phyloP scores from a whole-genome alignment of 2,888 invertebrate species.

The Leptinotarsa haldemani region DNA sequence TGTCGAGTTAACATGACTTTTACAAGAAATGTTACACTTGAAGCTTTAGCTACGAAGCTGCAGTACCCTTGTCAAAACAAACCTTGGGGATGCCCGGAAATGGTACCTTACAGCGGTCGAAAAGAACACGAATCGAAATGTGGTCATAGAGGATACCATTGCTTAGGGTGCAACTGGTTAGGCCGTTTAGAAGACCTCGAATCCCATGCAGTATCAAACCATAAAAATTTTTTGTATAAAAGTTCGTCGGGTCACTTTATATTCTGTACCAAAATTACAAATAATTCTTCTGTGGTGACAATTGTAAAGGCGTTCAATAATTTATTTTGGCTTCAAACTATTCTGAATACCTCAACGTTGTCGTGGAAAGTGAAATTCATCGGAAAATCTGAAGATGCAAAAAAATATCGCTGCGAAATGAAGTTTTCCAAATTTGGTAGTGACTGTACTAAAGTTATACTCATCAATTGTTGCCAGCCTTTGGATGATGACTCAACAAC shows the following conservation, averaged over 20 bases:
- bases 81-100: not conserved
- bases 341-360: not conserved
- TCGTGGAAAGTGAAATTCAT: not conserved
- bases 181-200: not conserved
- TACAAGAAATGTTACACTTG: not conserved
- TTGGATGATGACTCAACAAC: not conserved
- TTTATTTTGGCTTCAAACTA: not conserved
- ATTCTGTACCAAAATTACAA: not conserved
- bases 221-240: not conserved
- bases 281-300: not conserved
- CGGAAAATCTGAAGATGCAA: slow-evolving; percentile 2
- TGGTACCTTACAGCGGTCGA: not conserved
- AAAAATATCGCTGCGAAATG: not conserved
- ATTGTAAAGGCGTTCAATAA: not conserved
- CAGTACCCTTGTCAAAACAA: not conserved
- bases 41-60: not conserved
- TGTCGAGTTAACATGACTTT: not conserved
- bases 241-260: not conserved
- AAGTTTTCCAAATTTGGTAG: not conserved
- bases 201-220: not conserved
- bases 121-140: not conserved
- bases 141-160: not conserved
- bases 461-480: not conserved
- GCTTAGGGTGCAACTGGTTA: not conserved
- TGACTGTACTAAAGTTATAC: not conserved